Conservation (phyloP, 2,797 vertebrate species). For the Rhabdomys pumilio region DNA sequence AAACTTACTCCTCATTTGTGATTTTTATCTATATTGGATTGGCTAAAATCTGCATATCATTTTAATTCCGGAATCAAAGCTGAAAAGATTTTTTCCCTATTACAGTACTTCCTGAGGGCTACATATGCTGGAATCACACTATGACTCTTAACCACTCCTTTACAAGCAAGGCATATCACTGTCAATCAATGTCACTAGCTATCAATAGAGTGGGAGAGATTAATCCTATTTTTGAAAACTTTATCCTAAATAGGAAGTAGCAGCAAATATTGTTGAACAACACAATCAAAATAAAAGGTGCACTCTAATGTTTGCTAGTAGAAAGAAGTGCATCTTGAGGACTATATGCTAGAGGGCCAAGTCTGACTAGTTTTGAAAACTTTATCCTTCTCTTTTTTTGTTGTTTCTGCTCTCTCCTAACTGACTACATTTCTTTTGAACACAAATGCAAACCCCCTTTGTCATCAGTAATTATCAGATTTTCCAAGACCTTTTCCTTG, state of each 20-base stretch:
- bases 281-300: background rate
- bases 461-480: background rate
- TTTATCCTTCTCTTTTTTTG: background rate
- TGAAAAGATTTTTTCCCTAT: background rate
- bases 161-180: background rate
- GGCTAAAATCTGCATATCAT: background rate
- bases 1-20: conserved; percentile 14
- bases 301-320: background rate
- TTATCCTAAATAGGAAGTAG: background rate
- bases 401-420: background rate
- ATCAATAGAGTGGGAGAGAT: background rate
- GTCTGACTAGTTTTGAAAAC: background rate
- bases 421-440: background rate
- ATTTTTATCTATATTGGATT: background rate
- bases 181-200: conserved; percentile 48
- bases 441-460: background rate
- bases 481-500: background rate
- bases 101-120: background rate
- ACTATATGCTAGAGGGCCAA: background rate
- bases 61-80: conserved; percentile 44
- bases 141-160: conserved; percentile 18
- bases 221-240: too few species aligned
- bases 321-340: background rate
- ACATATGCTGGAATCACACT: conserved; percentile 1
- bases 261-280: conserved; percentile 33